Evolutionary conservation across 2,888 invertebrate genomes (phyloP), one percentile per base, ranked within the genome.

Genomic region (Eupithecia exiguata): DNA sequence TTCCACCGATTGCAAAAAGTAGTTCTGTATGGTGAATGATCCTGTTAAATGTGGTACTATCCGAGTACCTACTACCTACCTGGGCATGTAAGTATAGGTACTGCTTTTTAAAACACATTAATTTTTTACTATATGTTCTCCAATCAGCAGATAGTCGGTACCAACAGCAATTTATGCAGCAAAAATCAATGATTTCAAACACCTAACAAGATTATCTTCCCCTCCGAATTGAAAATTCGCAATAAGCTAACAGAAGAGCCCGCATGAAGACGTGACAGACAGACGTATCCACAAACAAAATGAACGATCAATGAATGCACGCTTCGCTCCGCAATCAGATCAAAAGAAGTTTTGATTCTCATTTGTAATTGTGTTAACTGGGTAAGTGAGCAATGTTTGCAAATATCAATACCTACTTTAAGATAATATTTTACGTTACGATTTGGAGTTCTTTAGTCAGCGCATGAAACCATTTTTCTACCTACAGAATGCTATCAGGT

Each of bases 351-450:
- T 30, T 12, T 49, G 49, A 49, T 21, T 53, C 53, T 12, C 21
- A 53, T 10, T 53, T 53, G 5, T 25, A 58, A 58, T 58, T 58
- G 21, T 58, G 58, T 21, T 58, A 25, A 58, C 25, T 58, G 58
- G 14, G 58, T 58, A 58, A 58, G 21, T 58, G 25, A 5, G 25
- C 69, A 53, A 46, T 70, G 75, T 74, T 74, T 61, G 63, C 68
- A 73, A 74, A 75, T 71, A 73, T 68, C 65, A 78, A 76, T 76
- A 35, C 30, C 6, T 16, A 21, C 21, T 25, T 12, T 25, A 14
- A 58, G 58, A 58, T 21, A 58, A 25, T 12, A 5, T 14, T 58
- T 25, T 18, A 62, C 62, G 62, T 62, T 35, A 35, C 62, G 62
- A 18, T 18, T 58, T 58, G 21, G 62, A 35, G 62, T 62, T 62